Conservation (phyloP, 2,888 invertebrate genomes). For the Ethmia dodecea region DNA sequence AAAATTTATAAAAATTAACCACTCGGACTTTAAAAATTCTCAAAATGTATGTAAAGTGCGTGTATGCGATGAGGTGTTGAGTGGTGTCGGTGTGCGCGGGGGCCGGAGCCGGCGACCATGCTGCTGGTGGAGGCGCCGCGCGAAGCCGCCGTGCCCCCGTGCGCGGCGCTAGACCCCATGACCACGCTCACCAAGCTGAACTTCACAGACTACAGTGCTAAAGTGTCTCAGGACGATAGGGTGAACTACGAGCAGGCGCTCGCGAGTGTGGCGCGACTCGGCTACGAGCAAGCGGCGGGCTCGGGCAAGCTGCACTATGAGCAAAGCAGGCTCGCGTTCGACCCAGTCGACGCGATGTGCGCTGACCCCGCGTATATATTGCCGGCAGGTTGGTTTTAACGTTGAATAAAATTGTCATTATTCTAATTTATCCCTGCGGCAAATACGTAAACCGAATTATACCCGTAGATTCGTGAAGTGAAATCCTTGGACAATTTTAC, state of each 20-base stretch:
- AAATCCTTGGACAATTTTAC: too few relatives aligned
- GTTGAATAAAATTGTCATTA: too few relatives aligned
- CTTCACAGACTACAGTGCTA: conserved; percentile 70
- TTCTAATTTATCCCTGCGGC: too few relatives aligned
- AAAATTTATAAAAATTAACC: too few relatives aligned
- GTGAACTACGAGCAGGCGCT: conserved; percentile 60
- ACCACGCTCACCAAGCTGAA: conserved; percentile 64
- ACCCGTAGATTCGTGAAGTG: too few relatives aligned
- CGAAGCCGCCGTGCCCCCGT: conserved; percentile 83
- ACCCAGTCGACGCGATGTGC: conserved; percentile 54
- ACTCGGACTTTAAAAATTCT: too few relatives aligned
- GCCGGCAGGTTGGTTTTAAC: conserved; percentile 46
- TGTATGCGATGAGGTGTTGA: conserved; percentile 48
- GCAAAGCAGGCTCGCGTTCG: conserved; percentile 59
- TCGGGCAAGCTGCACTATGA: conserved; percentile 57
- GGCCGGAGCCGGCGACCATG: conserved; percentile 76
- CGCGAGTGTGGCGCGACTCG: conserved; percentile 52
- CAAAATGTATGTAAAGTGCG: too few relatives aligned
- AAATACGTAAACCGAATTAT: too few relatives aligned
- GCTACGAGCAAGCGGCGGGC: conserved; percentile 56
- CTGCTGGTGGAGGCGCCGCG: conserved; percentile 86
- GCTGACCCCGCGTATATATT: conserved; percentile 53
- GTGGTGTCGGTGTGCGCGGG: conserved; percentile 41
- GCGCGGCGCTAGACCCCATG: conserved; percentile 67
- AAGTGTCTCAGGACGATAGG: conserved; percentile 49